phyloP scores from a whole-genome alignment of 2,113 vertebrate genomes.

The Mustela lutreola region DNA sequence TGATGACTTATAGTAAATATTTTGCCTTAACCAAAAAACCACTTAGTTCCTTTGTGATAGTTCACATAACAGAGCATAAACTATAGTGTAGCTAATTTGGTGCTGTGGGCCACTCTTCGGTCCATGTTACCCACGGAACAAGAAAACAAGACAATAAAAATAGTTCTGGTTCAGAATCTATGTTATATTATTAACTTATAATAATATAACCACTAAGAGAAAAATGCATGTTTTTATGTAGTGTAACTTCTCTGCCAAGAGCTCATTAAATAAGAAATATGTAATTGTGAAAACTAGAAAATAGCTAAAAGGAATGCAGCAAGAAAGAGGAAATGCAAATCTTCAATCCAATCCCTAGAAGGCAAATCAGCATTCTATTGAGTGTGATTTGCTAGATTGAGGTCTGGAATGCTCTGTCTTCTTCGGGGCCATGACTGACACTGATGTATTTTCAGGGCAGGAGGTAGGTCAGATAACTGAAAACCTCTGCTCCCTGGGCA shows the following conservation, averaged over 20 bases:
- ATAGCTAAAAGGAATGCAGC: not conserved
- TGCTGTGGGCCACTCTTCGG: not conserved
- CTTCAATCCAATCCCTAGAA: not conserved
- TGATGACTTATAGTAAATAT: not conserved
- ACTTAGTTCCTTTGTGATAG: not conserved
- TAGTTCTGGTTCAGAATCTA: not conserved
- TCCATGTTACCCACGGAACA: not conserved
- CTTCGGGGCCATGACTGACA: not conserved
- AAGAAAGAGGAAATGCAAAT: not conserved
- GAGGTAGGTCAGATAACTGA: not conserved
- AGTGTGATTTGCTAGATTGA: not conserved
- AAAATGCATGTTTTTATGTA: not conserved
- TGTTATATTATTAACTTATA: not conserved
- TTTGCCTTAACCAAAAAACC: not conserved
- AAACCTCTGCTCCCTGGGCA: not conserved
- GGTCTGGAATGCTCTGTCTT: not conserved
- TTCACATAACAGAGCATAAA: not conserved
- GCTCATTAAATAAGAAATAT: conserved; percentile 18
- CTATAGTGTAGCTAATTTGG: not conserved
- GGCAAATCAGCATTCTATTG: not conserved
- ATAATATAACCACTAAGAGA: not conserved
- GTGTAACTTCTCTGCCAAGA: not conserved
- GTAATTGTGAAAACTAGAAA: not conserved
- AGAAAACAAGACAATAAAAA: not conserved
- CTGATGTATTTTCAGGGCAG: conserved; percentile 22